These are phyloP conservation scores for Eulemur rubriventer DNA, from an alignment of 2,797 vertebrate genomes.

Conservation along the genomic window DNA sequence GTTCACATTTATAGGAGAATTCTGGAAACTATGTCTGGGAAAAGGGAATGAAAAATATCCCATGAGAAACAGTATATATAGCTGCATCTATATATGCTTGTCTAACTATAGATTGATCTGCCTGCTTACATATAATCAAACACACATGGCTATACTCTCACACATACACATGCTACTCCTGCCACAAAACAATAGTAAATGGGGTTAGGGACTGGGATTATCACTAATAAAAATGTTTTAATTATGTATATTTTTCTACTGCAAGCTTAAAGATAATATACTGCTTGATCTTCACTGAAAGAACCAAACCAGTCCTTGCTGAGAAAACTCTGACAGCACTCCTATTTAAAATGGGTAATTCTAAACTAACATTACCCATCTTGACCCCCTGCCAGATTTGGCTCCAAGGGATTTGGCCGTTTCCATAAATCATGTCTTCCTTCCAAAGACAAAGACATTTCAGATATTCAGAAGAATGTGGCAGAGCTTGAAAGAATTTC, in stretches of 20 bases:
- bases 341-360: slow-evolving; percentile 44
- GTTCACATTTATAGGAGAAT: slow-evolving; percentile 31
- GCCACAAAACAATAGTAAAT: neutral
- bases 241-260: slow-evolving; percentile 12
- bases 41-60: slow-evolving; percentile 46
- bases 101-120: neutral
- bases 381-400: slow-evolving; percentile 65
- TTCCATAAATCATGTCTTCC: slow-evolving; percentile 66
- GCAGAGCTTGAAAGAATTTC: slow-evolving; percentile 26
- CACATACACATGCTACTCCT: neutral
- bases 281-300: neutral
- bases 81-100: neutral
- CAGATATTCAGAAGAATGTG: slow-evolving; percentile 50
- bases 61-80: slow-evolving; percentile 56
- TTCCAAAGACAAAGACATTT: slow-evolving; percentile 59
- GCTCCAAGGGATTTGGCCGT: slow-evolving; percentile 31
- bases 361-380: slow-evolving; percentile 57
- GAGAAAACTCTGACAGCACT: slow-evolving; percentile 14
- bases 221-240: slow-evolving; percentile 45
- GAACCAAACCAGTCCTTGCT: neutral
- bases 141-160: neutral
- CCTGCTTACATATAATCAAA: neutral
- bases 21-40: slow-evolving; percentile 62
- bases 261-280: slow-evolving; percentile 39
- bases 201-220: neutral